Conservation (phyloP, 2,113 vertebrate genomes). For the Chloroceryle aenea region DNA sequence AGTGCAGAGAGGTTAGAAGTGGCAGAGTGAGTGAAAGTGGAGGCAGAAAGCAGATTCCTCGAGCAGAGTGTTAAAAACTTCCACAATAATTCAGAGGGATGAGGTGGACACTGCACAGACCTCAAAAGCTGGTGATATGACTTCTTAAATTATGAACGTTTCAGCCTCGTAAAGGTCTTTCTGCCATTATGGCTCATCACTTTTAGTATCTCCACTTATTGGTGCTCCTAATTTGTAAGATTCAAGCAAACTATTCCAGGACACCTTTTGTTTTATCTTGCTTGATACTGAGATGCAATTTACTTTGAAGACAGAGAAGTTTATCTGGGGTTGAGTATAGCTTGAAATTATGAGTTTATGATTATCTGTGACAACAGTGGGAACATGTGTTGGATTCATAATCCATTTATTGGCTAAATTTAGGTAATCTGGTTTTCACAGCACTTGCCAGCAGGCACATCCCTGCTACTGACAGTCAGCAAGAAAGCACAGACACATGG, state of each 20-base stretch:
- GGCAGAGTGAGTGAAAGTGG: not conserved
- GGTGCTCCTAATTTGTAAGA: not conserved
- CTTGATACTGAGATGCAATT: not conserved
- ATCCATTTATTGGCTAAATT: conserved; percentile 66
- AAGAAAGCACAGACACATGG: not conserved
- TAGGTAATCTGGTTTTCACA: conserved; percentile 59
- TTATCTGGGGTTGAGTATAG: conserved; percentile 5
- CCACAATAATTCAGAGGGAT: not conserved
- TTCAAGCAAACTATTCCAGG: not conserved
- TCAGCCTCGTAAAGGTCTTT: not conserved
- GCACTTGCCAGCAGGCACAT: conserved; percentile 51
- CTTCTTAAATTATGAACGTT: not conserved
- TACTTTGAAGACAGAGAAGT: not conserved
- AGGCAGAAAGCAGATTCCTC: not conserved
- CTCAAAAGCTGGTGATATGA: not conserved
- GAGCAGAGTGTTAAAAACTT: not conserved
- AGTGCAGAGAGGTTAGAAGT: not conserved
- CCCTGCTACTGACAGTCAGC: not conserved
- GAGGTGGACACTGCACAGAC: not conserved
- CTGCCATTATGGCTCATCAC: not conserved
- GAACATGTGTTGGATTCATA: conserved; percentile 49
- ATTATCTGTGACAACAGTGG: conserved; percentile 44
- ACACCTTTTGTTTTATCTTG: not conserved
- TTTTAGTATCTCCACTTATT: not conserved
- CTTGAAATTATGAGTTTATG: conserved; percentile 32